phyloP scores from a whole-genome alignment of 2,113 vertebrate genomes.

The Tylochromis polylepis region DNA sequence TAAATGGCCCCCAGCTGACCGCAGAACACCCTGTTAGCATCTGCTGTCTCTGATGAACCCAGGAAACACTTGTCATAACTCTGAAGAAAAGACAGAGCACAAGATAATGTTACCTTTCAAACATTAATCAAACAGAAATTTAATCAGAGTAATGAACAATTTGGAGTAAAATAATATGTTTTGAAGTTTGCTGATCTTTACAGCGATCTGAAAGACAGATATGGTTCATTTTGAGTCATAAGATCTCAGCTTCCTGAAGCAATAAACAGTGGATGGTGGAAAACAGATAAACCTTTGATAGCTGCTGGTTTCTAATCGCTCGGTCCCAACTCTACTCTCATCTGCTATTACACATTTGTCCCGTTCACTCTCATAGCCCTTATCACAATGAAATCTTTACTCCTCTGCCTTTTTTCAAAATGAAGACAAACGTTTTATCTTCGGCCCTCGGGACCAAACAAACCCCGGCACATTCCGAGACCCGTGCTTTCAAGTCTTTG shows the following conservation, averaged over 20 bases:
- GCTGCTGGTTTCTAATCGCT: not conserved
- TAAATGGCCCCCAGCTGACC: slow-evolving; percentile 97
- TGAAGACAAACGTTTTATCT: slow-evolving; percentile 17
- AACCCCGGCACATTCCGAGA: not conserved
- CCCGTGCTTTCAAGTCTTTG: not conserved
- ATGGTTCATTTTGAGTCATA: not conserved
- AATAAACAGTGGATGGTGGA: not conserved
- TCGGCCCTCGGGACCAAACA: slow-evolving; percentile 21
- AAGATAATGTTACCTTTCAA: not conserved
- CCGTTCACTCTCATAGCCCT: not conserved
- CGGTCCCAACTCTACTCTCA: not conserved
- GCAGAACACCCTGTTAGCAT: slow-evolving; percentile 96
- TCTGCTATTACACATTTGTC: not conserved
- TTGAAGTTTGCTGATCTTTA: not conserved
- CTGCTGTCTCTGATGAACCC: slow-evolving; percentile 97
- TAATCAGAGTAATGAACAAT: not conserved
- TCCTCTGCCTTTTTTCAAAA: slow-evolving; percentile 2
- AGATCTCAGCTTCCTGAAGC: not conserved
- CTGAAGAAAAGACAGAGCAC: slow-evolving; percentile 63
- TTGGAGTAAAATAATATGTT: not conserved
- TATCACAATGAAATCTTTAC: slow-evolving; percentile 18
- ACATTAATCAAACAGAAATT: not conserved
- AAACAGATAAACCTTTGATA: not conserved
- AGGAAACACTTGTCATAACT: slow-evolving; percentile 99
- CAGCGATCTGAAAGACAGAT: not conserved